Percentiles rank a stretch among this genome's conserved stretches.
Conservation (phyloP, 2,113 vertebrate species). For the Corvus cornix region DNA sequence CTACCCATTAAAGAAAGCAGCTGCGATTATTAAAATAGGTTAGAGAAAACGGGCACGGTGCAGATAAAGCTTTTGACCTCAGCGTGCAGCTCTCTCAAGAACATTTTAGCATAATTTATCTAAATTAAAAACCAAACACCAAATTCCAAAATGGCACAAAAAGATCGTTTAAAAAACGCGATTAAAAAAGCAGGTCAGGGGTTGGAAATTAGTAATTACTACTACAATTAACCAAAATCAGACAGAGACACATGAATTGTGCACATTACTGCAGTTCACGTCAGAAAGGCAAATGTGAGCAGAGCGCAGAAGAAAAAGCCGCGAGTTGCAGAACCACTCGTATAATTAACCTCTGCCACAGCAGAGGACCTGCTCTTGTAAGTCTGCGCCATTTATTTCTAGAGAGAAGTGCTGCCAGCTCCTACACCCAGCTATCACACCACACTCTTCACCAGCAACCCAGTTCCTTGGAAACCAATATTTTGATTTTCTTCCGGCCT, state of each 20-base stretch:
- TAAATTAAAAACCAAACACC: slow-evolving; percentile 67
- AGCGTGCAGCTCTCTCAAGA: neutral
- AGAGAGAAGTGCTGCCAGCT: neutral
- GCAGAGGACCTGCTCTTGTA: slow-evolving; percentile 9
- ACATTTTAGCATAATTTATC: slow-evolving; percentile 54
- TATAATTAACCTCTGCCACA: slow-evolving; percentile 53
- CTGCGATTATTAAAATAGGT: slow-evolving; percentile 57
- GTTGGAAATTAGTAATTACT: slow-evolving; percentile 61
- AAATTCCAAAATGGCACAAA: slow-evolving; percentile 43
- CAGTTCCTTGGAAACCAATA: neutral
- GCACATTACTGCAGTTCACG: slow-evolving; percentile 45
- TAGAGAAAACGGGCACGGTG: slow-evolving; percentile 25
- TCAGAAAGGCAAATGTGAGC: slow-evolving; percentile 38
- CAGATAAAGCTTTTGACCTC: slow-evolving; percentile 56
- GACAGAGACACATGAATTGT: slow-evolving; percentile 33
- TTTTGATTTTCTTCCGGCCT: neutral
- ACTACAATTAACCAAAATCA: slow-evolving; percentile 66
- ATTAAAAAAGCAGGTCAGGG: slow-evolving; percentile 50
- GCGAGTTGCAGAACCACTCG: neutral
- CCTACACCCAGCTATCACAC: neutral
- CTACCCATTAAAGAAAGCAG: slow-evolving; percentile 37
- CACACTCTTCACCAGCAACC: neutral
- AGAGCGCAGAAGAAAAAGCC: slow-evolving; percentile 5
- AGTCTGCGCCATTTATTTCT: slow-evolving; percentile 1
- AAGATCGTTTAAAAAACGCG: slow-evolving; percentile 21